phyloP scores from a whole-genome alignment of 2,113 vertebrate species.

The Peucedramus taeniatus region DNA sequence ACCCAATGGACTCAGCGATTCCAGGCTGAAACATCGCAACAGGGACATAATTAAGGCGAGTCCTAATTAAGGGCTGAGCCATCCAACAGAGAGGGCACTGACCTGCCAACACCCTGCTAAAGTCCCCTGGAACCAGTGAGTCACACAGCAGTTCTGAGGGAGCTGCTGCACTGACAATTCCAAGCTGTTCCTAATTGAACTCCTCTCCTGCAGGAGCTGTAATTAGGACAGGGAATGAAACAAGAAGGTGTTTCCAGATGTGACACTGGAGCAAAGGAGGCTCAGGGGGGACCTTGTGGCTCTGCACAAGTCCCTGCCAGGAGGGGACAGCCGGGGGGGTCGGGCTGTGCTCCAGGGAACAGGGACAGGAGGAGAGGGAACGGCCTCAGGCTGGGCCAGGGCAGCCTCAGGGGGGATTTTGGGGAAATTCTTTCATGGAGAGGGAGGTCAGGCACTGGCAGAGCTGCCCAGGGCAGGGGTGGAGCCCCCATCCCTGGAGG shows the following conservation, averaged over 20 bases:
- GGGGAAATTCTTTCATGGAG: neutral
- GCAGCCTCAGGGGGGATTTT: accelerated
- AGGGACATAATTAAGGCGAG: neutral
- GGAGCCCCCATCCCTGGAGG: neutral
- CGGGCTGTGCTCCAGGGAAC: neutral
- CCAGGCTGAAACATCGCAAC: neutral
- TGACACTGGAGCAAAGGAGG: neutral
- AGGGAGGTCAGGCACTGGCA: accelerated
- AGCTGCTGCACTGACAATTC: neutral
- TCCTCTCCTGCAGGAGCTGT: neutral
- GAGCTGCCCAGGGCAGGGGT: neutral
- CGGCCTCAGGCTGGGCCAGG: neutral
- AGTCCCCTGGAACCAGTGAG: neutral
- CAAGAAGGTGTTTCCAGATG: neutral
- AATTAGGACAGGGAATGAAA: neutral
- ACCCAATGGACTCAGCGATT: neutral
- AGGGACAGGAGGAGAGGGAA: neutral
- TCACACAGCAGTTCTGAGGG: neutral
- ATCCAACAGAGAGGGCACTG: neutral
- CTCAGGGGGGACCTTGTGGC: neutral
- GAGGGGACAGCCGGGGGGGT: neutral
- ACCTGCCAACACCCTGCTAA: neutral
- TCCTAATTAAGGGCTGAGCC: neutral
- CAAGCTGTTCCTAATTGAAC: neutral
- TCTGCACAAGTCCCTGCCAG: neutral